phyloP scores from a whole-genome alignment of 2,888 invertebrate genomes.

The Agrotis puta region DNA sequence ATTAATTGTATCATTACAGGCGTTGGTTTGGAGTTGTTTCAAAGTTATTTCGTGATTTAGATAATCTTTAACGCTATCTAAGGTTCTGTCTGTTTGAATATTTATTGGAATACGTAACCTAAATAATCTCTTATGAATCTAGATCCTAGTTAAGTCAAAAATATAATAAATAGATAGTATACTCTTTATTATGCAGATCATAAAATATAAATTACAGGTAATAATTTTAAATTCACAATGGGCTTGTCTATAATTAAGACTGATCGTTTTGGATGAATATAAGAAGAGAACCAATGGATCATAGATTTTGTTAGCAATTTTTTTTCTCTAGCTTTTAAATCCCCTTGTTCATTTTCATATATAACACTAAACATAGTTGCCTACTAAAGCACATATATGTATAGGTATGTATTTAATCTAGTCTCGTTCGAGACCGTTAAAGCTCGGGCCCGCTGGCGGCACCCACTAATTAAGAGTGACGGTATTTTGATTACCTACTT shows the following conservation, averaged over 20 bases:
- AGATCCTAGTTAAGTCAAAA: neutral
- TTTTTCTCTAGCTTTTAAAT: neutral
- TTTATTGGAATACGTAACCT: neutral
- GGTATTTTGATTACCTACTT: constrained; percentile 88
- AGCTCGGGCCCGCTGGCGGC: constrained; percentile 72
- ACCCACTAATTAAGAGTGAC: constrained; percentile 87
- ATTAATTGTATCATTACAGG: constrained; percentile 45
- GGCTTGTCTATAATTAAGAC: too few relatives aligned
- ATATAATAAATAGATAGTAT: neutral
- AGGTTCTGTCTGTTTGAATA: neutral
- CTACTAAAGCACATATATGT: neutral
- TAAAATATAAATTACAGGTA: too few relatives aligned
- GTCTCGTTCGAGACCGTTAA: constrained; percentile 66
- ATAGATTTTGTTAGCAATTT: constrained; percentile 9
- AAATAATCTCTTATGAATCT: neutral
- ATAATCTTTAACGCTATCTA: constrained; percentile 22
- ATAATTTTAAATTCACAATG: too few relatives aligned
- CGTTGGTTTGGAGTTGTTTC: constrained; percentile 3
- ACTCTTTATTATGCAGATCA: too few relatives aligned
- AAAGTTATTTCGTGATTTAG: constrained; percentile 38
- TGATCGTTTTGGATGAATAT: neutral
- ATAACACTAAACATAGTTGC: neutral
- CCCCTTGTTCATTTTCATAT: constrained; percentile 3
- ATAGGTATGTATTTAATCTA: constrained; percentile 40
- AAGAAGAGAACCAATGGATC: neutral